Conservation (phyloP, 37 sponge, comb jelly and placozoan species). For the Geodia barretti region DNA sequence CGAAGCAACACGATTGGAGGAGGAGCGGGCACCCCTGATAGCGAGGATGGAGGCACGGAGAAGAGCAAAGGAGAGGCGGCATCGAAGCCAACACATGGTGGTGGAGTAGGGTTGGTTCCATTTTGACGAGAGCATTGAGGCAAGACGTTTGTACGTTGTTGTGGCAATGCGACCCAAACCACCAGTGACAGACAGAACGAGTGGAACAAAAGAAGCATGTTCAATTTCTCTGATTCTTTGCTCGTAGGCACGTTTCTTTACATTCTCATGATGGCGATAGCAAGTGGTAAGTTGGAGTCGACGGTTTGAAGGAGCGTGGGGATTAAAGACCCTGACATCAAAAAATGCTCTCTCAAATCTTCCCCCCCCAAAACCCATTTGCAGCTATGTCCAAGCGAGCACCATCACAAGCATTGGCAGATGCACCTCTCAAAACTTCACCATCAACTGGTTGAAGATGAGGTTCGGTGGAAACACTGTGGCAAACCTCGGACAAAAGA, state of each 20-base stretch:
- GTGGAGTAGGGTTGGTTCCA: slow-evolving; percentile 13
- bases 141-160: slow-evolving; percentile 4
- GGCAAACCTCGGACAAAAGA: slow-evolving; percentile 23
- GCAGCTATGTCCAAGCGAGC: slow-evolving; percentile 29
- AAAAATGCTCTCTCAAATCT: slow-evolving; percentile 11
- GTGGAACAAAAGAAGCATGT: slow-evolving; percentile 28
- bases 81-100: slow-evolving; percentile 2
- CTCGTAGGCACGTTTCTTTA: slow-evolving; percentile 20
- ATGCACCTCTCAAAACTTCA: not conserved
- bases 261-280: not conserved
- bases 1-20: not conserved
- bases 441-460: slow-evolving; percentile 31
- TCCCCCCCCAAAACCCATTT: slow-evolving; percentile 31
- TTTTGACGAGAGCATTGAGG: slow-evolving; percentile 9
- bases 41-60: slow-evolving; percentile 1
- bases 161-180: slow-evolving; percentile 16
- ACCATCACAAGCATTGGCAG: slow-evolving; percentile 18
- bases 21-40: slow-evolving; percentile 16
- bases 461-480: slow-evolving; percentile 8
- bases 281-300: not conserved
- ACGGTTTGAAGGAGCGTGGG: slow-evolving; percentile 9
- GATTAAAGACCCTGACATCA: slow-evolving; percentile 36
- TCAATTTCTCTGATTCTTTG: slow-evolving; percentile 20
- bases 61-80: not conserved
- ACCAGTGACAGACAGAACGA: slow-evolving; percentile 18